Base-by-base conservation (phyloP, 2,797 vertebrate genomes). In the Acanthopagrus latus region DNA sequence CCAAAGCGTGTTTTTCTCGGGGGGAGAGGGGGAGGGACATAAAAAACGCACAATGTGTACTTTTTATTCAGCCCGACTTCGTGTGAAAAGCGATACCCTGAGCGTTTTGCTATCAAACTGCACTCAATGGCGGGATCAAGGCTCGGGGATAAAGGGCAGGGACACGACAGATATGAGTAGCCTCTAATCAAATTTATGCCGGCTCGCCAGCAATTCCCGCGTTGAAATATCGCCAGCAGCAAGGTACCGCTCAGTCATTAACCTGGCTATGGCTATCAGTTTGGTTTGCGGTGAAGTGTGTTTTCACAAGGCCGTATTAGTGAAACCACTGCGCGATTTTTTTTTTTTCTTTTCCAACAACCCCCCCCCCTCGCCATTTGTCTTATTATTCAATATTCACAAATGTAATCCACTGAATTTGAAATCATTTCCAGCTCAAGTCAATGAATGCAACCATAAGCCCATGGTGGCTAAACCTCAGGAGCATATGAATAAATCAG, bases 401-500 rank as follows among this genome's bases (percentile, higher is more conserved):
- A 64, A 86, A 90, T 81, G 64, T 88, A 91, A 94, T 93, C 88
- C 78, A 68, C 79, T 83, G 88, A 88, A 92, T 94, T 88, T 87
- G 55, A 93, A 94, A 93, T 91, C 23, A 91, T 91, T 91, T 93
- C 78, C 74, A 88, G 69, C 81, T 89, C 66, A 80, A 92, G 87
- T 91, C 88, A 90, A 88, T 87, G 86, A 94, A 91, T 89, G 89
- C 85, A 84, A 81, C 85, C 78, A 76, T 82, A 86, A 91, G 71
- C 81, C 86, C 71, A 50, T 63, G 82, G 91, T 88, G 87, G 78
- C 84, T 77, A 77, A 93, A 92, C 84, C 90, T 89, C 82, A 65
- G 71, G 81, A 93, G 90, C 77, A 73, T 71, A 88, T 90, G 86
- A 92, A 94, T 92, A 92, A 93, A 93, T 91, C 87, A 90, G 78